Evolutionary conservation across 1,140 invertebrate species (phyloP).

Genomic region (Listronotus bonariensis): DNA sequence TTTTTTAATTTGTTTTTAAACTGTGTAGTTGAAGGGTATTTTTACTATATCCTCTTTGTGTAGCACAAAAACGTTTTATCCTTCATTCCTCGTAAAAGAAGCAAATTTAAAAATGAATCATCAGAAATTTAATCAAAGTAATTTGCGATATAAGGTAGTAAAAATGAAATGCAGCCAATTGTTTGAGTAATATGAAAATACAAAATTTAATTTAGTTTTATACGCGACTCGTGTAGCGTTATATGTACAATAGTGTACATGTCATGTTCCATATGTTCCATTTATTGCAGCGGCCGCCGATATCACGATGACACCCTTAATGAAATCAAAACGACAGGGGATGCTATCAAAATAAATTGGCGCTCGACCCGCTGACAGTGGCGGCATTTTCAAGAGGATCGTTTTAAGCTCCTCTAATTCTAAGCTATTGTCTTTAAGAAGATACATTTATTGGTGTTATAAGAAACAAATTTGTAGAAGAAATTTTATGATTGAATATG

Average conservation of each 20-base stretch:
- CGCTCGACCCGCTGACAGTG: background rate
- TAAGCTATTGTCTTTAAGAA: too few species aligned
- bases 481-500: too few species aligned
- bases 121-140: conserved; percentile 20
- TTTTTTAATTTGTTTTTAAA: too few species aligned
- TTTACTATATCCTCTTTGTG: too few species aligned
- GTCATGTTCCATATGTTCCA: conserved; percentile 26
- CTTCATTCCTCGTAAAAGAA: conserved; percentile 2
- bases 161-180: conserved; percentile 24
- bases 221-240: conserved; percentile 11
- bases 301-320: conserved; percentile 22
- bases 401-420: too few species aligned
- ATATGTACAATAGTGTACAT: conserved; percentile 9
- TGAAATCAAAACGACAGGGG: conserved; percentile 21
- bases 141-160: conserved; percentile 12
- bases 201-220: conserved; percentile 30
- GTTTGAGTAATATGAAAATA: conserved; percentile 19
- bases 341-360: conserved; percentile 33
- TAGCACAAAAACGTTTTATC: too few species aligned
- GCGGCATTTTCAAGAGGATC: background rate
- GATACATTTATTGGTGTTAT: too few species aligned
- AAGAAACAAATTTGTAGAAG: too few species aligned
- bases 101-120: conserved; percentile 7
- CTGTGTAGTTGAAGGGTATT: too few species aligned
- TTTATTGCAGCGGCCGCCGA: conserved; percentile 21